Evolutionary conservation across 2,797 vertebrate genomes (phyloP).

Genomic region (Gymnocypris eckloni): DNA sequence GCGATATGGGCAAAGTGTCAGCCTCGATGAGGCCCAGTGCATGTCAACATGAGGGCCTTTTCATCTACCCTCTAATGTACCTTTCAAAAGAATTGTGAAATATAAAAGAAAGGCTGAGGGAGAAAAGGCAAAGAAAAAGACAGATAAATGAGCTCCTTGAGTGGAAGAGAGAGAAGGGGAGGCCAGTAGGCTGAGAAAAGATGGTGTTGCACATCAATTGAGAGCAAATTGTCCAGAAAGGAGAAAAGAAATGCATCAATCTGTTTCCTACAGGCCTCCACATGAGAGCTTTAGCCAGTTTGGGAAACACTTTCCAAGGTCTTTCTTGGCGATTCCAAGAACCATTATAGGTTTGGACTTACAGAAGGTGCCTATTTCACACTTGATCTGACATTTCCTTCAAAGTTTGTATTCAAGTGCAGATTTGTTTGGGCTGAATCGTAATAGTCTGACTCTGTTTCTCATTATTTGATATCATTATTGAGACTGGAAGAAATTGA

Average conservation of each 20-base stretch:
- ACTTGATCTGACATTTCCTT: conserved; percentile 43
- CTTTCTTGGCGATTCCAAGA: conserved; percentile 44
- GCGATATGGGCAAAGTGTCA: conserved; percentile 39
- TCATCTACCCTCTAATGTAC: conserved; percentile 51
- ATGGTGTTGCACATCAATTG: conserved; percentile 60
- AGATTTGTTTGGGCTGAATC: conserved; percentile 14
- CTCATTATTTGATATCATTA: background rate
- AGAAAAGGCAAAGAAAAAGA: conserved; percentile 44
- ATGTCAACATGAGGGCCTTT: conserved; percentile 49
- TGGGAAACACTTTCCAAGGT: conserved; percentile 45
- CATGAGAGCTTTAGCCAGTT: conserved; percentile 25
- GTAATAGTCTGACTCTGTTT: background rate
- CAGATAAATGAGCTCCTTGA: conserved; percentile 55
- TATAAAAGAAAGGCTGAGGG: conserved; percentile 51
- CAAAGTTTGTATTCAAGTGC: conserved; percentile 32
- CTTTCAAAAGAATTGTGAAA: conserved; percentile 54
- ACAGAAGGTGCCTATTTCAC: conserved; percentile 42
- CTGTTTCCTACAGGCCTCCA: conserved; percentile 22
- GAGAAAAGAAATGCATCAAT: conserved; percentile 51
- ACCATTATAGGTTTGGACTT: conserved; percentile 10
- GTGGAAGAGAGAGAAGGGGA: conserved; percentile 41
- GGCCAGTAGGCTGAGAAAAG: conserved; percentile 48
- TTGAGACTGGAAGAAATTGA: background rate
- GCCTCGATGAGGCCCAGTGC: conserved; percentile 45
- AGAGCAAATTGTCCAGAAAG: conserved; percentile 64